phyloP scores from a whole-genome alignment of 1,140 invertebrate species.

The Drosophila fuyamai region DNA sequence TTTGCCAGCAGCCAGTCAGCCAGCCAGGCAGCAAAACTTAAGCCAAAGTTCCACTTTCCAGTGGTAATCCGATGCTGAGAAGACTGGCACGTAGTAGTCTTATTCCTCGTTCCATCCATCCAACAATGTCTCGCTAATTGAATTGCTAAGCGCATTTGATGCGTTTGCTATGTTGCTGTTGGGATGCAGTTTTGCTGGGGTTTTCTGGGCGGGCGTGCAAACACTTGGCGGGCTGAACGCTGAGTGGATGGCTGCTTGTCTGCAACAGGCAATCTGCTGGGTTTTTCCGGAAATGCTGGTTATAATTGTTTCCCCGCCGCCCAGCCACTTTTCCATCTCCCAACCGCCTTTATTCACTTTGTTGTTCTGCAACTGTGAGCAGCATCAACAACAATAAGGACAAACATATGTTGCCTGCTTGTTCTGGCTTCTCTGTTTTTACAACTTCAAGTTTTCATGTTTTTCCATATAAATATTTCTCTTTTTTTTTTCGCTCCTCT shows the following conservation, averaged over 20 bases:
- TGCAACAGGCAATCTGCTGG: conserved; percentile 60
- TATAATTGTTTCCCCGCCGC: conserved; percentile 60
- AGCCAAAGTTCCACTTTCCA: conserved; percentile 19
- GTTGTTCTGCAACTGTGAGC: conserved; percentile 50
- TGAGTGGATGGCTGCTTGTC: conserved; percentile 31
- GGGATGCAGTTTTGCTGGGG: conserved; percentile 57
- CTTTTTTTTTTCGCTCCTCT: conserved; percentile 1
- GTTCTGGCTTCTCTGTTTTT: conserved; percentile 43
- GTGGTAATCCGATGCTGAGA: conserved; percentile 9
- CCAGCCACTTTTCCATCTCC: conserved; percentile 16
- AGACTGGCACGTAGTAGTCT: not conserved
- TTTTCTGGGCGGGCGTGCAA: conserved; percentile 34
- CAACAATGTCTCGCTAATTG: conserved; percentile 60
- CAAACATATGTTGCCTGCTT: conserved; percentile 49
- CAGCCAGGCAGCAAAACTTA: conserved; percentile 3
- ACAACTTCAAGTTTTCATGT: conserved; percentile 47
- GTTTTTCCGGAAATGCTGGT: conserved; percentile 56
- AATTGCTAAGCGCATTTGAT: conserved; percentile 73
- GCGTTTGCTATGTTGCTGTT: conserved; percentile 62
- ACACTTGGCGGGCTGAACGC: conserved; percentile 15
- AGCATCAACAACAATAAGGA: conserved; percentile 39
- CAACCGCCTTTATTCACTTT: conserved; percentile 40
- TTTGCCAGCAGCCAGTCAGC: conserved; percentile 43
- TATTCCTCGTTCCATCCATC: conserved; percentile 1
- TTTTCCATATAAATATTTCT: conserved; percentile 10